Percentiles rank a stretch among this genome's conserved stretches.
Evolutionary conservation across 2,113 vertebrate genomes (phyloP).

Genomic region (Vombatus ursinus): DNA sequence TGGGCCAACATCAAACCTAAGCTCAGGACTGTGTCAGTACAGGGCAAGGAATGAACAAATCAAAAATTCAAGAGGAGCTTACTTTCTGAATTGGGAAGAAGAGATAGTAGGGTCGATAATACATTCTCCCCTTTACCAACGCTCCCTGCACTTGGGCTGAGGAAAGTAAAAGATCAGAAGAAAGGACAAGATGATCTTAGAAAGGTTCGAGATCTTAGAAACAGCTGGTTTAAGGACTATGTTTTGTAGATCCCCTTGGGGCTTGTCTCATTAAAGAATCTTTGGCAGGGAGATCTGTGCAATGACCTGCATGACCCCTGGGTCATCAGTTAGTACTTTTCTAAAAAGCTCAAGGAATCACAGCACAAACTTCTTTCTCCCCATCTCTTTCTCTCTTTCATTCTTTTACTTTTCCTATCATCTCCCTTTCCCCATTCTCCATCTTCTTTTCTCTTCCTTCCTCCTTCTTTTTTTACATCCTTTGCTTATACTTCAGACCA

Average conservation of each 20-base stretch:
- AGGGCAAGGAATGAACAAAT: neutral
- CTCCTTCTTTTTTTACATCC: neutral
- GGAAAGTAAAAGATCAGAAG: neutral
- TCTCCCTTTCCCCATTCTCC: neutral
- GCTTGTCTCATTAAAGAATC: neutral
- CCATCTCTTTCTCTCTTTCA: neutral
- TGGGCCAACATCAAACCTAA: rapidly evolving
- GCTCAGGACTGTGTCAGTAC: no score
- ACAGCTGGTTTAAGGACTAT: neutral
- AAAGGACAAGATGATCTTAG: neutral
- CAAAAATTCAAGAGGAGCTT: neutral
- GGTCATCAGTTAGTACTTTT: neutral
- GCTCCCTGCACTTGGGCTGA: neutral
- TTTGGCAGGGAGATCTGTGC: neutral
- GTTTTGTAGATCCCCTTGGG: neutral
- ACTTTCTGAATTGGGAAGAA: neutral
- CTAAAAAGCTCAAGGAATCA: neutral
- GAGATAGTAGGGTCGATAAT: neutral
- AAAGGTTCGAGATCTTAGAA: neutral
- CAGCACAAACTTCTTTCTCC: neutral
- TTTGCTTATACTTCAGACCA: neutral
- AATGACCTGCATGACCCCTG: neutral
- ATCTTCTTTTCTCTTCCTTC: neutral
- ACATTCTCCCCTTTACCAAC: neutral
- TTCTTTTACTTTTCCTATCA: neutral